Base-by-base conservation (phyloP, 2,113 vertebrate species). In the Octodon degus region DNA sequence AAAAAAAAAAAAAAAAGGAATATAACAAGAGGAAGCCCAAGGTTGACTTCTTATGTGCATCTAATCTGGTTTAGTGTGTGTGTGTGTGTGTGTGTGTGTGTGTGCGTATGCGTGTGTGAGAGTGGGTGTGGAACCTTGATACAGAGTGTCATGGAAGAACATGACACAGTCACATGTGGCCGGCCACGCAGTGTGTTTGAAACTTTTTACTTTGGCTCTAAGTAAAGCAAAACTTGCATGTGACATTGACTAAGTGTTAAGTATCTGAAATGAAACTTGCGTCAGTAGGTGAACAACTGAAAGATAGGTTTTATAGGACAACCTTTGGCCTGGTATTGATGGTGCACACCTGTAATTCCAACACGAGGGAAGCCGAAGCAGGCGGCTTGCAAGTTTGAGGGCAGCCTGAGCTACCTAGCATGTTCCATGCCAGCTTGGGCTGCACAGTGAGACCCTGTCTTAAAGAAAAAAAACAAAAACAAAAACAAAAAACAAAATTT, bases 1-100 rank as follows among this genome's bases (percentile, higher is more conserved):
- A 34, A 20, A 58, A 47, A 65, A n/a, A n/a, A n/a, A n/a, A n/a
- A n/a, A n/a, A n/a, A n/a, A n/a, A n/a, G n/a, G 50, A 79, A 19
- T 27, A 13, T 40, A 30, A 14, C 55, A 24, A 25, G 22, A 72
- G 62, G 67, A 65, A 63, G 37, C 50, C 8, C 4, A 30, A 4
- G 25, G 2, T 68, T n/a, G n/a, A 65, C 6, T 60, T 24, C 25
- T 2, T 10, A 3, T 5, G 0, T 1, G 40, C 3, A 5, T 16
- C 34, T 4, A 7, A 3, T 10, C 3, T 20, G n/a, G 25, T 22
- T 40, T 27, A 34, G 37, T 24, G 7, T 16, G 16, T 24, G 55
- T 32, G 20, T 2, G 1, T 7, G 30, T 22, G 7, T 14, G 14
- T 11, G 27, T 27, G 63, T 11, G 63, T 10, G 10, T 16, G 22